Evolutionary conservation across 2,888 invertebrate genomes (phyloP).

Genomic region (Loripinus fragilis): DNA sequence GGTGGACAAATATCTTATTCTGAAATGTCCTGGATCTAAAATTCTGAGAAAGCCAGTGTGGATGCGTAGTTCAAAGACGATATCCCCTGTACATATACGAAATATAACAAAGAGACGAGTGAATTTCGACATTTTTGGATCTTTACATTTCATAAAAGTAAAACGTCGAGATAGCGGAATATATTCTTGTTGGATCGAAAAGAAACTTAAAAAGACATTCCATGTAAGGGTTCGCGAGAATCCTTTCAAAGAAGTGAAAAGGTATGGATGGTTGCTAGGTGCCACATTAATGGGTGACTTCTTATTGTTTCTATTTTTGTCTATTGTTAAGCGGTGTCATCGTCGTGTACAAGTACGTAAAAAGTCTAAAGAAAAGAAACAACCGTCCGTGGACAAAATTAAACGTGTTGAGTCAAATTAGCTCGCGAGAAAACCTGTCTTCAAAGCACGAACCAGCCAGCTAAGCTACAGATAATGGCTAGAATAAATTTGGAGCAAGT

Average conservation of each 20-base stretch:
- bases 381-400: too few species aligned
- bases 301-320: slow-evolving; percentile 44
- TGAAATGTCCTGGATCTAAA: slow-evolving; percentile 43
- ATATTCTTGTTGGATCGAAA: slow-evolving; percentile 53
- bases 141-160: slow-evolving; percentile 37
- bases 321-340: slow-evolving; percentile 37
- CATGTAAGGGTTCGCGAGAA: slow-evolving; percentile 29
- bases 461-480: too few species aligned
- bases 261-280: slow-evolving; percentile 29
- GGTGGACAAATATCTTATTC: slow-evolving; percentile 39
- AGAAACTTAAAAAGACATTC: slow-evolving; percentile 37
- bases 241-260: slow-evolving; percentile 11
- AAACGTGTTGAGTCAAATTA: too few species aligned
- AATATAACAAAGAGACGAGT: slow-evolving; percentile 38
- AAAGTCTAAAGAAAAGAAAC: slow-evolving; percentile 3
- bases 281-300: slow-evolving; percentile 47
- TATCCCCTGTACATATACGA: slow-evolving; percentile 19
- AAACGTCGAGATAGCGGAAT: slow-evolving; percentile 27
- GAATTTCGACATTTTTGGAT: slow-evolving; percentile 47
- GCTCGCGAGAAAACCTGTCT: too few species aligned
- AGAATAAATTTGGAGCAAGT: too few species aligned
- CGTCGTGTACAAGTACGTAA: slow-evolving; percentile 37
- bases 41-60: slow-evolving; percentile 36
- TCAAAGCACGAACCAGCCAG: too few species aligned
- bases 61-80: slow-evolving; percentile 41